phyloP scores from a whole-genome alignment of 2,888 invertebrate species.

The Darwinula stevensoni region DNA sequence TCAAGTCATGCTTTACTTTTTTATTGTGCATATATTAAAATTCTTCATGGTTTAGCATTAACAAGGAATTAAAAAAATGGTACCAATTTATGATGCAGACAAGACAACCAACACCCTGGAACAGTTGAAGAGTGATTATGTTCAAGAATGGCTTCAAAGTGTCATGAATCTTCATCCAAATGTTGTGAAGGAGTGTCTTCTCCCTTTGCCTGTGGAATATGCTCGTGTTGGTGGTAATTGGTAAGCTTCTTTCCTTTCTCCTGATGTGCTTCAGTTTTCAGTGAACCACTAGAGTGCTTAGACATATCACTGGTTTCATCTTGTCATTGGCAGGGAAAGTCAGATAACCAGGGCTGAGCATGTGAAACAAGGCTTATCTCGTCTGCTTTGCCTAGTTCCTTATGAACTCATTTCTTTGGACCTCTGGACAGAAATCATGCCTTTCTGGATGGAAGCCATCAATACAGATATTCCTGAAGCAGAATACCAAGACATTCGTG shows the following conservation, averaged over 20 bases:
- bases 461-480: constrained; percentile 69
- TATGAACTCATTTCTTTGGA: constrained; percentile 88
- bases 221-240: constrained; percentile 26
- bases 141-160: constrained; percentile 65
- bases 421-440: constrained; percentile 96
- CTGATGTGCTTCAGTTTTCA: too few species aligned
- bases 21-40: too few species aligned
- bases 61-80: too few species aligned
- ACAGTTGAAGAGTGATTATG: constrained; percentile 66
- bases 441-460: constrained; percentile 95
- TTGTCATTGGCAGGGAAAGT: constrained; percentile 11
- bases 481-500: constrained; percentile 50
- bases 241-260: too few species aligned
- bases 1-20: too few species aligned
- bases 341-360: constrained; percentile 33
- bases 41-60: too few species aligned
- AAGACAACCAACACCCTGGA: constrained; percentile 52
- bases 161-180: constrained; percentile 56
- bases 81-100: constrained; percentile 14
- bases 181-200: constrained; percentile 65
- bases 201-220: constrained; percentile 88
- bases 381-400: constrained; percentile 80
- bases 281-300: constrained; percentile 3
- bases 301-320: constrained; percentile 4
- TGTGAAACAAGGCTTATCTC: constrained; percentile 73